Conservation (phyloP, 2,888 invertebrate genomes). For the Chydorus sphaericus region DNA sequence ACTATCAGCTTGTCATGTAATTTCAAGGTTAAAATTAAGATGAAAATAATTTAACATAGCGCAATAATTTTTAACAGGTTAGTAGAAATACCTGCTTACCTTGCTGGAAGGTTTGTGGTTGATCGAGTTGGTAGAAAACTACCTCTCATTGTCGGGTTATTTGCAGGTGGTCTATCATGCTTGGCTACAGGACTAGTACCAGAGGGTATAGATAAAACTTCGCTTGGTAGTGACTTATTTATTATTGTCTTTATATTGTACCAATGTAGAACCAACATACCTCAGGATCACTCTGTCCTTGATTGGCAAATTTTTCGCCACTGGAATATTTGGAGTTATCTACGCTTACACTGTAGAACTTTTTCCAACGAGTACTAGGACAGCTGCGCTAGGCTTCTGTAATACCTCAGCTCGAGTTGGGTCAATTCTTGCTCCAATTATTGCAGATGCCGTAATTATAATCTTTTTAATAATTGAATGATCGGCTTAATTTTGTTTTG, state of each 20-base stretch:
- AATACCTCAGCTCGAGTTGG: constrained; percentile 41
- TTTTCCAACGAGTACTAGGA: constrained; percentile 41
- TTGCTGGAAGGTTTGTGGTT: not conserved
- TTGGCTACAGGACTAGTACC: not conserved
- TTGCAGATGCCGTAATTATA: constrained; percentile 34
- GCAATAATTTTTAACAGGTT: not conserved
- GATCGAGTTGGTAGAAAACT: not conserved
- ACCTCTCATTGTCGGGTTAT: not conserved
- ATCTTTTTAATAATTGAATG: no score
- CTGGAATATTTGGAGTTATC: not conserved
- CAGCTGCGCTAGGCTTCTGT: constrained; percentile 41
- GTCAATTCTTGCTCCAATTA: constrained; percentile 41
- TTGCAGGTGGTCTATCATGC: not conserved
- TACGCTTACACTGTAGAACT: constrained; percentile 38
- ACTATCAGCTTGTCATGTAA: constrained; percentile 29
- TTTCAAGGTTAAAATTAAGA: not conserved
- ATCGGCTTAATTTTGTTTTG: no score
- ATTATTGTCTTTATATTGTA: not conserved
- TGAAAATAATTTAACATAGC: not conserved
- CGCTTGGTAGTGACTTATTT: not conserved
- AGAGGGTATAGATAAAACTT: not conserved
- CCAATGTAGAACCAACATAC: not conserved
- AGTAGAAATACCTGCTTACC: constrained; percentile 5
- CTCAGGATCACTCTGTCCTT: not conserved
- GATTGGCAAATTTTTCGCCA: not conserved